Evolutionary conservation across 2,113 vertebrate species (phyloP).

Genomic region (Xiphorhynchus elegans): DNA sequence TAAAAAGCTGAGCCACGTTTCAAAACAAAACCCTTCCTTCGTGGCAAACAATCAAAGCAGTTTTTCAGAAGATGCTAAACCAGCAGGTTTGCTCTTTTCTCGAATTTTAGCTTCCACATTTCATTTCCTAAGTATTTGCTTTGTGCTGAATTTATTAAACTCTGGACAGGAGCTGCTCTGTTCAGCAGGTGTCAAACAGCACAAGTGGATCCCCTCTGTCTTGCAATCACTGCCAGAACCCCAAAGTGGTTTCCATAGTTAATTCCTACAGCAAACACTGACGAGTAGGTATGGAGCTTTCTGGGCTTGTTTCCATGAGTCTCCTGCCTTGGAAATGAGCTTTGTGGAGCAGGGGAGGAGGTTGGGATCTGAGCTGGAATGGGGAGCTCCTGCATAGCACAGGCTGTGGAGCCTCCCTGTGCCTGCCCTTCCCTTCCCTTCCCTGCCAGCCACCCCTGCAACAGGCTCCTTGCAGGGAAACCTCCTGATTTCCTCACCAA

Average conservation of each 20-base stretch:
- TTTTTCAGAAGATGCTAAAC: not conserved
- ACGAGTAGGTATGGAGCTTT: rapidly evolving
- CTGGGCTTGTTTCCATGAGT: not conserved
- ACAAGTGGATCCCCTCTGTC: not conserved
- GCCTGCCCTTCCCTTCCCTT: not conserved
- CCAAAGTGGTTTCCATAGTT: not conserved
- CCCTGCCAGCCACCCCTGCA: not conserved
- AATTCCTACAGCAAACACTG: rapidly evolving
- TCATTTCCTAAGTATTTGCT: not conserved
- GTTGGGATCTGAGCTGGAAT: not conserved
- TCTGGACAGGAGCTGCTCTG: not conserved
- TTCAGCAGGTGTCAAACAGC: not conserved
- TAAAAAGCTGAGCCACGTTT: not conserved
- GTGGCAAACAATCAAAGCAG: not conserved
- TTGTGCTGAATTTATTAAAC: not conserved
- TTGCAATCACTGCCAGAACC: rapidly evolving
- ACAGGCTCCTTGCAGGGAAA: not conserved
- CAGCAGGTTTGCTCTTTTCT: not conserved
- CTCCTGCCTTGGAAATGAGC: not conserved
- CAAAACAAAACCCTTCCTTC: not conserved
- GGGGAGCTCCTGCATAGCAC: not conserved
- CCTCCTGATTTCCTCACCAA: not conserved
- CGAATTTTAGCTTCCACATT: not conserved
- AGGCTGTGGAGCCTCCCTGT: not conserved
- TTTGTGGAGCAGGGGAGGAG: rapidly evolving